phyloP scores from a whole-genome alignment of 1,140 invertebrate species.

The Hyles euphorbiae region DNA sequence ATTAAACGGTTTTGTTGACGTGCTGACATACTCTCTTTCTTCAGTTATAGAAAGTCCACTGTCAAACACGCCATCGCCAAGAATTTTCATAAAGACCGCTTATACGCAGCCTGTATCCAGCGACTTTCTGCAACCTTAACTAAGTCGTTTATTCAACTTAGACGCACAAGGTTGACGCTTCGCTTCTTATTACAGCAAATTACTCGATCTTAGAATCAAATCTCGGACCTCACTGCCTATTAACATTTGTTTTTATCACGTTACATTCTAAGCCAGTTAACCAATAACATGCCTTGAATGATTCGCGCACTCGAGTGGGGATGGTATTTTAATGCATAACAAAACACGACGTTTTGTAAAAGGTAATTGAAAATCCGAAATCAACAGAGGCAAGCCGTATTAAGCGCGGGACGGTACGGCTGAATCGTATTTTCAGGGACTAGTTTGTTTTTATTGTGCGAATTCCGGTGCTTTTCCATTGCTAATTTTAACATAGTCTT shows the following conservation, averaged over 20 bases:
- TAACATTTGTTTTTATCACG: constrained; percentile 1
- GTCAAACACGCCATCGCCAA: too few species aligned
- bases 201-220: too few species aligned
- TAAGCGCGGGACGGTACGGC: constrained; percentile 16
- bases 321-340: constrained; percentile 8
- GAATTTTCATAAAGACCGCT: too few species aligned
- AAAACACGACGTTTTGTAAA: constrained; percentile 9
- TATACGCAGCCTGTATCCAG: too few species aligned
- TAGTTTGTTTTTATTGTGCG: constrained; percentile 16
- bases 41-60: too few species aligned
- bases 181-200: too few species aligned
- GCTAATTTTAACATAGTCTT: neutral
- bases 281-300: too few species aligned
- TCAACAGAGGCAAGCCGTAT: constrained; percentile 18
- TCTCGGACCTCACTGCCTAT: neutral
- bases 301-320: neutral
- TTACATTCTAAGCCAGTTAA: neutral
- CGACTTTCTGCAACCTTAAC: too few species aligned
- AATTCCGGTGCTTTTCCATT: constrained; percentile 12
- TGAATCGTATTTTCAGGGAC: constrained; percentile 16
- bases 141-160: too few species aligned
- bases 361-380: constrained; percentile 22
- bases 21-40: too few species aligned
- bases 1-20: too few species aligned
- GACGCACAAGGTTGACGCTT: too few species aligned